These are phyloP conservation scores for Pseudopodoces humilis DNA, from an alignment of 2,113 vertebrate genomes.

Conservation along the genomic window DNA sequence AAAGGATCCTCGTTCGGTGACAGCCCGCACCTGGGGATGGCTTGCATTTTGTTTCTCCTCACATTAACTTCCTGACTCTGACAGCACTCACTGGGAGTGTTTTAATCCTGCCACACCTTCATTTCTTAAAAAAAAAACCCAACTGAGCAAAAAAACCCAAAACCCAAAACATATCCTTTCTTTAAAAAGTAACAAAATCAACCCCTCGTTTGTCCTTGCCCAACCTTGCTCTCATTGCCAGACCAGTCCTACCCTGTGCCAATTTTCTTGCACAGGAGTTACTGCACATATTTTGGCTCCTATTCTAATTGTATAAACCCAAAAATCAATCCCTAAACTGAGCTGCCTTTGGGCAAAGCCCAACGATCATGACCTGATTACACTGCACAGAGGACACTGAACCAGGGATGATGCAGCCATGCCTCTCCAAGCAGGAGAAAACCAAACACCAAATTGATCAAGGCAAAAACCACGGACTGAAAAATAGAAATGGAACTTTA, in stretches of 20 bases:
- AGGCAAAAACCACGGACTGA: neutral
- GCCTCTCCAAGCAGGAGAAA: neutral
- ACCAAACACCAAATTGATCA: neutral
- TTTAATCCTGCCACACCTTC: neutral
- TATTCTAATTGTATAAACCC: neutral
- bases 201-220: neutral
- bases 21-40: neutral
- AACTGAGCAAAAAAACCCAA: neutral
- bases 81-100: neutral
- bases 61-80: neutral
- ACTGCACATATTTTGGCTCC: neutral
- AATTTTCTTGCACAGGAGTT: neutral
- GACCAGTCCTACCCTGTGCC: neutral
- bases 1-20: accelerated
- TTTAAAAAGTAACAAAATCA: neutral
- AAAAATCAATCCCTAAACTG: neutral
- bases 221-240: neutral
- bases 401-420: accelerated
- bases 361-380: neutral
- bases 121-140: neutral
- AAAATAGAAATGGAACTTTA: neutral
- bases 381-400: neutral
- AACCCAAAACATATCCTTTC: neutral
- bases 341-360: neutral
- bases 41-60: neutral